These are phyloP conservation scores for Dicyrtoma fusca DNA, from an alignment of 2,888 invertebrate species.

Conservation along the genomic window DNA sequence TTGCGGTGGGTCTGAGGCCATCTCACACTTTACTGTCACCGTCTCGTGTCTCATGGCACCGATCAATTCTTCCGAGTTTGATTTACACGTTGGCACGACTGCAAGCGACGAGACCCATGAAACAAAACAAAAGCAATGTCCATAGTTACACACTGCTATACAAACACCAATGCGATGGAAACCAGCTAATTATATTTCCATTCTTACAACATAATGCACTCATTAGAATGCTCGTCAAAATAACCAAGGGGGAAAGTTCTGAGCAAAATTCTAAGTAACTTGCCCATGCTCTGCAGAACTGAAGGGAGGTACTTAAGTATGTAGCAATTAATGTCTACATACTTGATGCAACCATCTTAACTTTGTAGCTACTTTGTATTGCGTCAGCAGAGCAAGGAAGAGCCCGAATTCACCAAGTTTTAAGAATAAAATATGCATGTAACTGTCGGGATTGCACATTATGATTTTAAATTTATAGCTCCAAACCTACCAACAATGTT, in stretches of 20 bases:
- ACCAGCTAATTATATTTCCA: not conserved
- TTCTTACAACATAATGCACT: not conserved
- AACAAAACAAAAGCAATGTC: not conserved
- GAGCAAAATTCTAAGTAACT: too few species aligned
- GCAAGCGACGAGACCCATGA: conserved; percentile 50
- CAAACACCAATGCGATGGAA: not conserved
- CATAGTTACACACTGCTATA: not conserved
- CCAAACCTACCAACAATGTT: too few species aligned
- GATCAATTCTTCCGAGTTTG: conserved; percentile 62
- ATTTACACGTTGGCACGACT: conserved; percentile 70
- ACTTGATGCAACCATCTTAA: too few species aligned
- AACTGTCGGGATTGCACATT: too few species aligned
- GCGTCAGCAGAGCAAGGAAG: too few species aligned
- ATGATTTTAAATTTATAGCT: too few species aligned
- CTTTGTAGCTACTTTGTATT: too few species aligned
- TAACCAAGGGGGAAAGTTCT: not conserved
- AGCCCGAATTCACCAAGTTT: too few species aligned
- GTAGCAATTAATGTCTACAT: too few species aligned
- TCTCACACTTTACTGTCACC: conserved; percentile 80
- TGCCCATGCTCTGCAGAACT: too few species aligned
- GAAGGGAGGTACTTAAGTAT: too few species aligned
- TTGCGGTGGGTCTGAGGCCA: conserved; percentile 81
- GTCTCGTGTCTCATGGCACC: conserved; percentile 88
- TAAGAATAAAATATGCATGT: too few species aligned
- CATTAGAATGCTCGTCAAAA: not conserved